Base-by-base conservation (phyloP, 2,797 vertebrate species). In the Tiaroga cobitis region DNA sequence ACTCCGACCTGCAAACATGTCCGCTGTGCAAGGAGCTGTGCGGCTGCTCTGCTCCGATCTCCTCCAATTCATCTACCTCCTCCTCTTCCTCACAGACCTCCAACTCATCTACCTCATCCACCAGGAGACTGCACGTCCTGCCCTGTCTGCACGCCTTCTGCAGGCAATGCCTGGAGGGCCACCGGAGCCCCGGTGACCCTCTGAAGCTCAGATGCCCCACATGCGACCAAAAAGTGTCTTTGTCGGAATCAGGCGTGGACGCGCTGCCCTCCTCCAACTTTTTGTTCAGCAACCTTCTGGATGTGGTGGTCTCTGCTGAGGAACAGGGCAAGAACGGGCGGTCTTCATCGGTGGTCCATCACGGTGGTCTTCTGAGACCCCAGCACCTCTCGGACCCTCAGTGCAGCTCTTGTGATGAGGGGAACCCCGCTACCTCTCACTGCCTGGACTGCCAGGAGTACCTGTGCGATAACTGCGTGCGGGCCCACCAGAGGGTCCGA, bases 401-500 rank as follows among this genome's bases (percentile, higher is more conserved):
- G 87, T 96, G 96, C 92, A 96, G 95, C 92, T 96, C 96, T 3
- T 97, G 96, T 88, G 96, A 96, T 80, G 96, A 97, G 84, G 96
- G 96, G 39, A 96, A 96, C 89, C 89, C 94, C 7, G 96, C 95
- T 86, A 96, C 94, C 86, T 96, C 95, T 8, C 95, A 95, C 92
- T 96, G 96, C 93, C 94, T 96, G 85, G 96, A 96, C 91, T 97
- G 96, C 91, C 96, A 96, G 92, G 96, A 96, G 86, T 95, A 96
- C 94, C 94, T 97, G 92, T 96, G 96, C 87, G 95, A 96, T 90
- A 96, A 96, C 93, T 97, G 96, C 90, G 95, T 97, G 83, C 94
- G 95, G 83, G 96, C 96, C 82, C 96, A 97, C 91, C 96, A 96
- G 92, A 92, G 96, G 61, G 96, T 97, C 91, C 95, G 96, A 81